Evolutionary conservation across 2,797 vertebrate genomes (phyloP).

Genomic region (Hippocampus kuda): DNA sequence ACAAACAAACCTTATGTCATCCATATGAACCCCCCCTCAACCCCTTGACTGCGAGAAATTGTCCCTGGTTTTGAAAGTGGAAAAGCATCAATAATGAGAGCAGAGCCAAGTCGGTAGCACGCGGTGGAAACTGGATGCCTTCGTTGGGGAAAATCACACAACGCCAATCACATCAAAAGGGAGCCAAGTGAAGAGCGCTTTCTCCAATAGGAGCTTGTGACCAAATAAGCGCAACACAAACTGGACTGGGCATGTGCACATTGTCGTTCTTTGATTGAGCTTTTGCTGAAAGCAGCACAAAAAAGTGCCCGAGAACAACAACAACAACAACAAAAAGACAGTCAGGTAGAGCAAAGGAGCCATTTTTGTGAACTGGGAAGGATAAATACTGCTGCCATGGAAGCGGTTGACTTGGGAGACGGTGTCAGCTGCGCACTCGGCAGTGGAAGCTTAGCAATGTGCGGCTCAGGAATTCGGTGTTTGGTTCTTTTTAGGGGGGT

Average conservation of each 20-base stretch:
- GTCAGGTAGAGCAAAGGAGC: neutral
- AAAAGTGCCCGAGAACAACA: neutral
- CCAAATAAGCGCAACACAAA: neutral
- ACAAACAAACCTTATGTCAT: neutral
- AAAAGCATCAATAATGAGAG: neutral
- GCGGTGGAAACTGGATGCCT: neutral
- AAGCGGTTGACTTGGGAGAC: neutral
- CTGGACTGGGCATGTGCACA: neutral
- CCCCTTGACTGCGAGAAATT: neutral
- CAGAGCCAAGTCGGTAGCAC: neutral
- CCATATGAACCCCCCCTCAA: too few species aligned
- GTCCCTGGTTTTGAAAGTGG: neutral
- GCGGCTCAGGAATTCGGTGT: conserved; percentile 1
- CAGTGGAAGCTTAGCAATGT: conserved; percentile 19
- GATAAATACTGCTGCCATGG: conserved; percentile 1
- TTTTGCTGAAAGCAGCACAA: conserved; percentile 7
- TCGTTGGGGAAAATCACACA: conserved; percentile 1
- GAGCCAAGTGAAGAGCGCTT: neutral
- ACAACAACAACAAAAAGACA: neutral
- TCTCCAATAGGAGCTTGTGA: neutral
- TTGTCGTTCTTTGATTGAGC: neutral
- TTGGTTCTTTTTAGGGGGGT: conserved; percentile 12
- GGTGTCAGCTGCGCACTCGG: conserved; percentile 1
- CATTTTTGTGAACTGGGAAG: neutral
- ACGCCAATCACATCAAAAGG: neutral